Conservation (phyloP, 2,797 vertebrate species). For the Oceanodroma leucorhoa region DNA sequence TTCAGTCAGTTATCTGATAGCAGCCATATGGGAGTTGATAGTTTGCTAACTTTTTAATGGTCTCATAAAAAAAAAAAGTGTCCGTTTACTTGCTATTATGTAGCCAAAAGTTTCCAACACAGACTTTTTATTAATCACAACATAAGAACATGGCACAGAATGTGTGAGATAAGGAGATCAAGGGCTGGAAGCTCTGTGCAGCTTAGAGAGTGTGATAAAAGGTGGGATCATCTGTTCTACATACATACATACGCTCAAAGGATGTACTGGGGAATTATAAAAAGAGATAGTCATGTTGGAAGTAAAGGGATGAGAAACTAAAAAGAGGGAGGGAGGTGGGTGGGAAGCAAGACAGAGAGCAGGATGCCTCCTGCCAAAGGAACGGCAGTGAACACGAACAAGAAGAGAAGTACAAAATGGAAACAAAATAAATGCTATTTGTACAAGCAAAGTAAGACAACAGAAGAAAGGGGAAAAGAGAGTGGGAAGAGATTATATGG, state of each 20-base stretch:
- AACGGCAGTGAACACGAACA: background rate
- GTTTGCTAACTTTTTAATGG: background rate
- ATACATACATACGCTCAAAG: background rate
- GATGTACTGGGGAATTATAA: background rate
- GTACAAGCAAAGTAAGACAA: background rate
- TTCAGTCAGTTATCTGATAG: background rate
- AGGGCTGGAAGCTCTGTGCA: background rate
- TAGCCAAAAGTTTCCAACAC: background rate
- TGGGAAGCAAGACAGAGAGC: background rate
- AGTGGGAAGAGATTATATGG: background rate
- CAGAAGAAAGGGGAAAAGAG: background rate
- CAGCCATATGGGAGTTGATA: background rate
- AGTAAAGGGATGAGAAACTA: background rate
- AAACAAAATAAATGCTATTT: background rate
- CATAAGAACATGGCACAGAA: background rate
- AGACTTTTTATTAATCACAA: background rate
- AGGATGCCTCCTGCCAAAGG: background rate
- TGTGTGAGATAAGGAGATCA: background rate
- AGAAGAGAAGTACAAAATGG: background rate
- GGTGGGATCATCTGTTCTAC: background rate
- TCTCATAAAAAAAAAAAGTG: background rate
- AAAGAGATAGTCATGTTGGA: background rate
- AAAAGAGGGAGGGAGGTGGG: background rate
- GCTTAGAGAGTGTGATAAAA: background rate
- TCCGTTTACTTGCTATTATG: background rate